Evolutionary conservation across 2,113 vertebrate genomes (phyloP), one percentile per base, ranked within the genome.

Genomic region (Dascyllus trimaculatus): DNA sequence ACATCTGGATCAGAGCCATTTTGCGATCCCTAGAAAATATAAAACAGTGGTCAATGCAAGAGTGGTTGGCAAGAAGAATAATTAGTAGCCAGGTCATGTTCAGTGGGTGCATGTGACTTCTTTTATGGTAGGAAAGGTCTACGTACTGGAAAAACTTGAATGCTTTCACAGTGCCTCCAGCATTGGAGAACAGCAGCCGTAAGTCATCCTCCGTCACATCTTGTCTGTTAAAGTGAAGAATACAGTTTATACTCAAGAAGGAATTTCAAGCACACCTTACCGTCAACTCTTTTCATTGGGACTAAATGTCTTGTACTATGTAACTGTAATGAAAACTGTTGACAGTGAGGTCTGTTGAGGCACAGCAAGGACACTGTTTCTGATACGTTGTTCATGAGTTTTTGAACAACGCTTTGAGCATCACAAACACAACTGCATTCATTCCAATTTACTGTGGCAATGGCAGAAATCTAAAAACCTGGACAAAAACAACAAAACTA

Each of bases 141-240:
- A 96, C 98, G 91, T 97, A 99, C 98, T 98, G 97, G 93, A 99
- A 99, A 95, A 99, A 99, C 90, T 98, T 99, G 93, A 99, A 99
- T 10, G 97, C 98, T 94, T 98, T 99, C 91, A 99, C 98, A 86
- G 96, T 97, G 94, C 97, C 97, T 62, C 97, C 97, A 80, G 97
- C 96, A 87, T 99, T 99, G 86, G 96, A 96, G 93, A 99, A 99
- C 74, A 99, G 94, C 87, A 96, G 96, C 85, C 96, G 94, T 68
- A 99, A 95, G 90, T 98, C 97, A 22, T 99, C 98, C 93, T 99
- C 98, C 14, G 95, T 95, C 88, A 97, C 96, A 40, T 96, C 97
- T 83, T 96, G 97, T 85, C 98, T 99, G 91, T 65, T 84, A 71
- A 89, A 68, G 64, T 54, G 68, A 71, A 89, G 64, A 59, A 48